Evolutionary conservation across 2,113 vertebrate genomes (phyloP).

Genomic region (Brevimyrus niger): DNA sequence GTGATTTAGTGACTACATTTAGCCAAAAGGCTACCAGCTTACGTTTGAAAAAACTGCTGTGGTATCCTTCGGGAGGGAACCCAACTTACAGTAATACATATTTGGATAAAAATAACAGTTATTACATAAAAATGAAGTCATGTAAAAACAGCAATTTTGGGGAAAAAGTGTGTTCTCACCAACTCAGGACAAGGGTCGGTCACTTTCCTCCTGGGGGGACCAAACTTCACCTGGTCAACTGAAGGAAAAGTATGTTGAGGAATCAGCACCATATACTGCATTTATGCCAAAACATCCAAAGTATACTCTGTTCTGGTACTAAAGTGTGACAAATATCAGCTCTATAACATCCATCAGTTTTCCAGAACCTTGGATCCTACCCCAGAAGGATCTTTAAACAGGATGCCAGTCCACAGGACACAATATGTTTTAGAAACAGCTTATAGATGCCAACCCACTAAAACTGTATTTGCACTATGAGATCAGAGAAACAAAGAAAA

Average conservation of each 20-base stretch:
- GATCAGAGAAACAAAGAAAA: not conserved
- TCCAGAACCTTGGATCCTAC: not conserved
- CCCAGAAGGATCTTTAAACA: not conserved
- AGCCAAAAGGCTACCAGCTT: not conserved
- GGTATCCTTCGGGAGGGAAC: not conserved
- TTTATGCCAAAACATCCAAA: not conserved
- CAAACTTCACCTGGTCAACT: constrained; percentile 79
- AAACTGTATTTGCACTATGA: not conserved
- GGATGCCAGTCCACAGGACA: not conserved
- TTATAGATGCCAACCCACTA: not conserved
- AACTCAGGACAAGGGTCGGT: constrained; percentile 68
- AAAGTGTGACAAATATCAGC: not conserved
- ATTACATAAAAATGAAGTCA: not conserved
- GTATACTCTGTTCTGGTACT: not conserved
- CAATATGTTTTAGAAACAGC: not conserved
- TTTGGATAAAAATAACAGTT: not conserved
- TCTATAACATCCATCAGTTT: not conserved
- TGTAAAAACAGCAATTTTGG: not conserved
- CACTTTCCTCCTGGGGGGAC: constrained; percentile 66
- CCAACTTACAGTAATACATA: not conserved
- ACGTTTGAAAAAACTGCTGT: not conserved
- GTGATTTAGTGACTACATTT: not conserved
- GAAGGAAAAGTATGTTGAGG: not conserved
- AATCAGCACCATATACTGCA: not conserved
- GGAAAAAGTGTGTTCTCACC: constrained; percentile 34